A percentile compares a stretch with the other conserved stretches of the same genome.
These are phyloP conservation scores for Pampusana beccarii DNA, from an alignment of 2,113 vertebrate species.

Conservation along the genomic window DNA sequence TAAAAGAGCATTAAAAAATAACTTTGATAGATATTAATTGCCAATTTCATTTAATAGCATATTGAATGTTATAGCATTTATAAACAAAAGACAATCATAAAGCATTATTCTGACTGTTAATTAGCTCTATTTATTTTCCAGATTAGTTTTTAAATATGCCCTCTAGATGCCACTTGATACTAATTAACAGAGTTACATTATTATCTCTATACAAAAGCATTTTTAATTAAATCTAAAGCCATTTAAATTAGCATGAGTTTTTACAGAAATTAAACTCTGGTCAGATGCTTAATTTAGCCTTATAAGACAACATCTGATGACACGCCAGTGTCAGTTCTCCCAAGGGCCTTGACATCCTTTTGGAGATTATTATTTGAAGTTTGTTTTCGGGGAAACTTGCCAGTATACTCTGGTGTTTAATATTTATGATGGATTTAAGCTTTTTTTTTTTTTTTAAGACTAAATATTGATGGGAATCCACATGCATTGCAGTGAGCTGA, in stretches of 20 bases:
- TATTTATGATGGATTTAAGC: constrained; percentile 42
- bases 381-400: constrained; percentile 55
- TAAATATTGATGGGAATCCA: constrained; percentile 1
- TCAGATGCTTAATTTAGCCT: constrained; percentile 64
- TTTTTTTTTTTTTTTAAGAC: background rate
- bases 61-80: constrained; percentile 64
- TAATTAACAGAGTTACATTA: constrained; percentile 79
- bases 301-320: constrained; percentile 55
- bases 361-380: constrained; percentile 32
- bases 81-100: constrained; percentile 77
- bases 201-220: constrained; percentile 75
- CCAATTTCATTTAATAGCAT: constrained; percentile 52
- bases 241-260: constrained; percentile 75
- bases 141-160: constrained; percentile 78
- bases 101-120: constrained; percentile 75
- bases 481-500: background rate
- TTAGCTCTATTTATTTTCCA: constrained; percentile 78
- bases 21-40: constrained; percentile 71
- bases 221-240: constrained; percentile 81
- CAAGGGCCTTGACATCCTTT: constrained; percentile 14
- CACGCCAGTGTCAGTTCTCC: constrained; percentile 12
- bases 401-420: background rate
- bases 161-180: constrained; percentile 79
- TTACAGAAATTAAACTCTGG: constrained; percentile 72
- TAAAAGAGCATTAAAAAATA: constrained; percentile 41